Evolutionary conservation across 2,888 invertebrate species (phyloP), one percentile per base, ranked within the genome.

Genomic region (Synergus gifuensis): DNA sequence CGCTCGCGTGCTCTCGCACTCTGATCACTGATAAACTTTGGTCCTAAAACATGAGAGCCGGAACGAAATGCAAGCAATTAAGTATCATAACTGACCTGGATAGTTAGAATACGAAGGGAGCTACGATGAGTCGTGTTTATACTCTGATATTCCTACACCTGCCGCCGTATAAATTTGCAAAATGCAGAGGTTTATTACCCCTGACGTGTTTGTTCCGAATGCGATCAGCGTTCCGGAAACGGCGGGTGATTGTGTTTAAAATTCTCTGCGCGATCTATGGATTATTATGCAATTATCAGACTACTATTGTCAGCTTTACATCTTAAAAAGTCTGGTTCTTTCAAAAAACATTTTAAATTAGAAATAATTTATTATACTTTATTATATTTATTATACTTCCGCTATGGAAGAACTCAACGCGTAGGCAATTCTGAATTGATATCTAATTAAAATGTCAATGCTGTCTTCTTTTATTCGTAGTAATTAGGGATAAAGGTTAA

Each of bases 191-290:
- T 81, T 82, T 82, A 81, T 82, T 78, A 66, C 77, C 69, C 79
- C 76, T 76, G 64, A 73, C 49, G 78, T 76, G 82, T 85, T 69
- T 80, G 83, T 85, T 85, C 82, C 84, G 82, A 84, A 73, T 83
- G 81, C 62, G 76, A 64, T 84, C 81, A 82, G 49, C 82, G 82
- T 82, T 78, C 83, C 83, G 84, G 81, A 86, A 86, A 77, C 36
- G 69, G 62, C 7, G 36, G 16, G 36, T 78, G 28, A 73, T 73
- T 73, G 11, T 73, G 36, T 36, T n/a, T 54, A 11, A 49, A 73
- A 54, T 73, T 36, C 54, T 54, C 54, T 2, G n/a, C 36, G 16
- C n/a, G 36, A 54, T 49, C 54, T 73, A 73, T 54, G n/a, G 36
- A 54, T 73, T 36, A 54, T 36, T 49, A 69, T 11, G n/a, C 28